phyloP scores from a whole-genome alignment of 64 coral and sea anemone genomes.

The Platygyra sinensis region DNA sequence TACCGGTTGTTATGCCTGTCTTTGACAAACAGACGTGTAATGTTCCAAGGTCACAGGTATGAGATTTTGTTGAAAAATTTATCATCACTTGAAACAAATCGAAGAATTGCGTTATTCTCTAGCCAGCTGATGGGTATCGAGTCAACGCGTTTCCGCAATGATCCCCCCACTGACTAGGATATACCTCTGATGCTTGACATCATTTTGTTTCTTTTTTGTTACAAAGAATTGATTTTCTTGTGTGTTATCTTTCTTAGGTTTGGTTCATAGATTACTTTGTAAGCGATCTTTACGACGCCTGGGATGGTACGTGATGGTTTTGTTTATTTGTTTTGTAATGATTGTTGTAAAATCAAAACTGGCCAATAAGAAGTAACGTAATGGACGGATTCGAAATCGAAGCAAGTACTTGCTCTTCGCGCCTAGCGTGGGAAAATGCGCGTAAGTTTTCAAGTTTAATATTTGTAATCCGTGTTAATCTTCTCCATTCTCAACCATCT shows the following conservation, averaged over 20 bases:
- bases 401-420: too few species aligned
- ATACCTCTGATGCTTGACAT: too few species aligned
- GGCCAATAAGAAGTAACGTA: background rate
- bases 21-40: conserved; percentile 96
- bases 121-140: too few species aligned
- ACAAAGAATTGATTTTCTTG: too few species aligned
- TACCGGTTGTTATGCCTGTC: conserved; percentile 98
- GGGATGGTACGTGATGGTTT: conserved; percentile 77
- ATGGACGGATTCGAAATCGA: background rate
- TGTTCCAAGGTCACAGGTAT: conserved; percentile 93
- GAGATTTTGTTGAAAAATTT: background rate
- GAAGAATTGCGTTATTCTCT: too few species aligned
- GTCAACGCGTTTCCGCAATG: too few species aligned
- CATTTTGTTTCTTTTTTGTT: too few species aligned
- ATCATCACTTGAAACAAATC: background rate
- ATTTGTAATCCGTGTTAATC: too few species aligned
- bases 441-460: too few species aligned
- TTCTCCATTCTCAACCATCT: too few species aligned
- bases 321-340: background rate
- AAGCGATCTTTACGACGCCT: conserved; percentile 98
- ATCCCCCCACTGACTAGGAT: too few species aligned
- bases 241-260: conserved; percentile 51
- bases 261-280: conserved; percentile 99
- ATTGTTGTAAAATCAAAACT: background rate
- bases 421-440: too few species aligned